A percentile compares a stretch with the other conserved stretches of the same genome.
phyloP scores from a whole-genome alignment of 2,888 invertebrate species.

The Kryphioiulus occultus region DNA sequence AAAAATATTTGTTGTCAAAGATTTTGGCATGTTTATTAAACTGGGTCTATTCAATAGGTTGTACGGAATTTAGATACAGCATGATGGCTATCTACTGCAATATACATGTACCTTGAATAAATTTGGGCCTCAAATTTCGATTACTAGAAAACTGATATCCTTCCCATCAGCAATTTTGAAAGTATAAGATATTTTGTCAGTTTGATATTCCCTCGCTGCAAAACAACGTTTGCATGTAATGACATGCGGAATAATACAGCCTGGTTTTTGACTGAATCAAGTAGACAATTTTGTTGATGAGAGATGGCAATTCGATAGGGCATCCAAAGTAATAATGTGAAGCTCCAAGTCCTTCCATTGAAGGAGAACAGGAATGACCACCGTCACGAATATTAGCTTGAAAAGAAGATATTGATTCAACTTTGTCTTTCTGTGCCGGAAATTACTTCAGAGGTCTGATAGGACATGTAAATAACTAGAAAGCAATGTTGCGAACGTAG shows the following conservation, averaged over 20 bases:
- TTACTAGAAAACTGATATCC: background rate
- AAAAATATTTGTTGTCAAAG: background rate
- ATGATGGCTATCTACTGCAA: background rate
- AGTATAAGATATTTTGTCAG: slow-evolving; percentile 1
- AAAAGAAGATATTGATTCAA: slow-evolving; percentile 37
- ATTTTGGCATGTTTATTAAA: background rate
- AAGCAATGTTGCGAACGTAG: background rate
- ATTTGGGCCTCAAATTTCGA: background rate
- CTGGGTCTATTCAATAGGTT: background rate
- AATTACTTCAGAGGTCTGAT: slow-evolving; percentile 15
- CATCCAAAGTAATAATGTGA: background rate
- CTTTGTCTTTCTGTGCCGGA: slow-evolving; percentile 10
- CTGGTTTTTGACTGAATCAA: background rate
- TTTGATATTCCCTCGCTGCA: background rate
- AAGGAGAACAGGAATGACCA: slow-evolving; percentile 3
- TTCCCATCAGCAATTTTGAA: background rate
- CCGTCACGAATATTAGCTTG: background rate
- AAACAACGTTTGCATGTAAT: slow-evolving; percentile 15
- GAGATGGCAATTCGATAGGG: background rate
- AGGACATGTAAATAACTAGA: slow-evolving; percentile 2
- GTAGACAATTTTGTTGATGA: background rate
- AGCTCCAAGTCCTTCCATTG: background rate
- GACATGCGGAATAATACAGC: background rate
- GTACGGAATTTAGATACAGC: background rate
- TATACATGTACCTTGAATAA: background rate